Conservation (phyloP, 2,113 vertebrate genomes). For the Brachirus orientalis region DNA sequence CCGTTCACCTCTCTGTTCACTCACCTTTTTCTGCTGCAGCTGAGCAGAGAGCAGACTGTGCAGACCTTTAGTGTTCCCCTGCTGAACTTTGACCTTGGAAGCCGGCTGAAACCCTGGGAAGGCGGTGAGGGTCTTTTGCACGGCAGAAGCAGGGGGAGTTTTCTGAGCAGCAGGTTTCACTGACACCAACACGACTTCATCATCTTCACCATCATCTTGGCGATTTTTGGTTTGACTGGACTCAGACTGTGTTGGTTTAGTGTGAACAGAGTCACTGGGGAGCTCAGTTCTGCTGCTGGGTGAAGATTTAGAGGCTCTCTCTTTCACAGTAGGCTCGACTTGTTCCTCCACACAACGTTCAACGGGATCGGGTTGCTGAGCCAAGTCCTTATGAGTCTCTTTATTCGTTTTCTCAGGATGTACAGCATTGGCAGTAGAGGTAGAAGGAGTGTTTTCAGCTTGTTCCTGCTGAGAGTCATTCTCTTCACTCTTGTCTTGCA, state of each 20-base stretch:
- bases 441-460: neutral
- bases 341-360: constrained; percentile 1
- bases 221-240: constrained; percentile 4
- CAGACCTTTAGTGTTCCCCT: constrained; percentile 61
- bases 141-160: constrained; percentile 38
- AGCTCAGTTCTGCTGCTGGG: neutral
- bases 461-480: neutral
- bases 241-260: neutral
- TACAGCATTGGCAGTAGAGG: neutral
- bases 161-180: constrained; percentile 65
- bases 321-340: neutral
- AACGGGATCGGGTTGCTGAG: neutral
- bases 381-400: neutral
- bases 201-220: neutral
- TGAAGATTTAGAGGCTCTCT: neutral
- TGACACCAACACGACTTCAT: constrained; percentile 60
- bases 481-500: neutral
- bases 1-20: too few species aligned
- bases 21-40: constrained; percentile 91
- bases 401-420: constrained; percentile 11
- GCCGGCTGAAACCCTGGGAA: constrained; percentile 71
- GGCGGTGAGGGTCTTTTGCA: constrained; percentile 73
- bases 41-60: constrained; percentile 80
- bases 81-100: constrained; percentile 15
- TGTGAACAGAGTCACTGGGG: neutral